phyloP scores from a whole-genome alignment of 1,140 invertebrate species.

The Mylabris phalerata region DNA sequence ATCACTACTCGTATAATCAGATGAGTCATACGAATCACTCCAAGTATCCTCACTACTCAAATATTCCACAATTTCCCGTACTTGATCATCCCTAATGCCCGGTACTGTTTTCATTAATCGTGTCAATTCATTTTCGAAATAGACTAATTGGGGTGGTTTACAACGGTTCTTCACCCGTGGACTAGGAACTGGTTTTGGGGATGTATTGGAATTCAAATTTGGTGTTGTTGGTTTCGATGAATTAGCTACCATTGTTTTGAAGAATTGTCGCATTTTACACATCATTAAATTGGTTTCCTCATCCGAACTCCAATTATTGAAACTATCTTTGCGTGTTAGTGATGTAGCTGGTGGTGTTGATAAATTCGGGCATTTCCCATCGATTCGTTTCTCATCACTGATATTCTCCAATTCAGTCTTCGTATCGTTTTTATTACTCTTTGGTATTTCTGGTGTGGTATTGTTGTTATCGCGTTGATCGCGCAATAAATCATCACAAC shows the following conservation, averaged over 20 bases:
- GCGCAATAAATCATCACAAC: conserved; percentile 76
- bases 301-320: conserved; percentile 89
- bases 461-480: conserved; percentile 43
- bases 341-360: conserved; percentile 46
- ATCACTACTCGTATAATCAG: conserved; percentile 84
- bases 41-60: conserved; percentile 85
- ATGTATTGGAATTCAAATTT: conserved; percentile 41
- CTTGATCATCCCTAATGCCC: conserved; percentile 81
- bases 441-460: conserved; percentile 29
- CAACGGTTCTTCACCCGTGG: conserved; percentile 49
- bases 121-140: conserved; percentile 83
- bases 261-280: conserved; percentile 87
- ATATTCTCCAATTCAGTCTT: conserved; percentile 53
- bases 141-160: conserved; percentile 76
- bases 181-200: conserved; percentile 47
- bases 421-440: conserved; percentile 44
- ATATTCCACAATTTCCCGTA: conserved; percentile 85
- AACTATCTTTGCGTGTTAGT: conserved; percentile 76
- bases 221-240: conserved; percentile 46
- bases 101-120: conserved; percentile 88
- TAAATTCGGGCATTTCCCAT: conserved; percentile 36
- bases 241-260: conserved; percentile 77
- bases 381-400: conserved; percentile 36
- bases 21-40: conserved; percentile 87
- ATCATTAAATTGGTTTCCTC: conserved; percentile 92